Evolutionary conservation across 2,888 invertebrate genomes (phyloP).

Genomic region (Scelioninae gen. 1): DNA sequence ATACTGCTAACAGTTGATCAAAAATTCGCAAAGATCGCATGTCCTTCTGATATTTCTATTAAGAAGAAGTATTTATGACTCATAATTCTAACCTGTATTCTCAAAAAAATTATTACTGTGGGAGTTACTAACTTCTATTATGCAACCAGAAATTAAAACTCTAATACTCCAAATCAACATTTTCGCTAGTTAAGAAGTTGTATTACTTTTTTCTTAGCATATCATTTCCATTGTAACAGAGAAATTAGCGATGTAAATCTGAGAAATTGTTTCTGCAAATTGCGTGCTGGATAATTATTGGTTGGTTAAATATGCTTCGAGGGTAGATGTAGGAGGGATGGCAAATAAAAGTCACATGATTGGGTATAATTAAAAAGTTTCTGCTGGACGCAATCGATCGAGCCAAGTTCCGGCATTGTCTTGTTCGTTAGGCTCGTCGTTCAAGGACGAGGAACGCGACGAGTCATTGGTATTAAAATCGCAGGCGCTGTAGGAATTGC

Average conservation of each 20-base stretch:
- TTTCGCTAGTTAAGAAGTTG: background rate
- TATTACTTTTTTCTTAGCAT: background rate
- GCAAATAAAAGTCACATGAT: constrained; percentile 43
- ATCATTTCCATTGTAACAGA: constrained; percentile 10
- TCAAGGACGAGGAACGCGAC: constrained; percentile 39
- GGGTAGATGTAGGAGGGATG: background rate
- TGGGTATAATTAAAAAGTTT: constrained; percentile 66
- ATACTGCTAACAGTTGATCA: too few relatives aligned
- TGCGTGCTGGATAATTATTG: background rate
- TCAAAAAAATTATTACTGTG: too few relatives aligned
- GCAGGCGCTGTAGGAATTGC: constrained; percentile 67
- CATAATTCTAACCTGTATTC: too few relatives aligned
- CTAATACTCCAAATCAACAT: background rate
- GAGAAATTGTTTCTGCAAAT: constrained; percentile 9
- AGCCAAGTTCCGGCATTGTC: constrained; percentile 62
- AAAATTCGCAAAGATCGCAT: too few relatives aligned
- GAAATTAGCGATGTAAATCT: constrained; percentile 37
- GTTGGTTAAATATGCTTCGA: background rate
- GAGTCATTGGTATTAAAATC: constrained; percentile 64
- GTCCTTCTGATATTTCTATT: too few relatives aligned
- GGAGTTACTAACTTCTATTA: too few relatives aligned
- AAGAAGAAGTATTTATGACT: too few relatives aligned
- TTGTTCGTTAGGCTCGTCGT: constrained; percentile 62
- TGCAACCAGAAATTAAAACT: background rate
- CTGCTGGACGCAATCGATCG: constrained; percentile 50